These are phyloP conservation scores for Ellobium chinense DNA, from an alignment of 2,888 invertebrate genomes.

Conservation along the genomic window DNA sequence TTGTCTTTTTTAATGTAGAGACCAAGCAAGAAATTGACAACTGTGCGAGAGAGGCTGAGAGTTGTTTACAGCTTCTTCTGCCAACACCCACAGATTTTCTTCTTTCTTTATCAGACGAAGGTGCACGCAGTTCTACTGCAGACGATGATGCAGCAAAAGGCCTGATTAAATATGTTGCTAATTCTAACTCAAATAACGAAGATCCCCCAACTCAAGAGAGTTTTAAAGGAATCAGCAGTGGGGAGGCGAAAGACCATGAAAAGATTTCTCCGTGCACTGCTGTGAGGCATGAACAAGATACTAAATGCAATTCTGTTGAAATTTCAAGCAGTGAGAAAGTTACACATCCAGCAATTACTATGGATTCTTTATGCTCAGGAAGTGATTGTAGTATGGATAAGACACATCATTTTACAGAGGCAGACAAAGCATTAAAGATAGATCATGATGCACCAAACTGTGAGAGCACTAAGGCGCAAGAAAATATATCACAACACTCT, in stretches of 20 bases:
- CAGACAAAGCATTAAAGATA: neutral
- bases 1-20: constrained; percentile 55
- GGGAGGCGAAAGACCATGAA: neutral
- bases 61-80: constrained; percentile 78
- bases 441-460: neutral
- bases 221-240: too few relatives aligned
- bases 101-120: constrained; percentile 52
- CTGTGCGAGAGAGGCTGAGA: constrained; percentile 77
- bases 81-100: constrained; percentile 76
- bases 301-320: neutral
- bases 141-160: neutral
- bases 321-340: neutral
- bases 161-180: neutral
- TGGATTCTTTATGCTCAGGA: neutral
- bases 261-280: neutral
- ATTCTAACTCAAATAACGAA: neutral
- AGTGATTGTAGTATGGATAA: neutral
- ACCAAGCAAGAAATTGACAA: constrained; percentile 70
- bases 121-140: constrained; percentile 46
- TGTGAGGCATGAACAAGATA: neutral
- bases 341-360: neutral
- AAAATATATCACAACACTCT: neutral
- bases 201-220: too few relatives aligned
- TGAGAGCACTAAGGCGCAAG: neutral
- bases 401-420: too few relatives aligned